These are phyloP conservation scores for Drosophila neocordata DNA, from an alignment of 1,140 invertebrate genomes.

Conservation along the genomic window DNA sequence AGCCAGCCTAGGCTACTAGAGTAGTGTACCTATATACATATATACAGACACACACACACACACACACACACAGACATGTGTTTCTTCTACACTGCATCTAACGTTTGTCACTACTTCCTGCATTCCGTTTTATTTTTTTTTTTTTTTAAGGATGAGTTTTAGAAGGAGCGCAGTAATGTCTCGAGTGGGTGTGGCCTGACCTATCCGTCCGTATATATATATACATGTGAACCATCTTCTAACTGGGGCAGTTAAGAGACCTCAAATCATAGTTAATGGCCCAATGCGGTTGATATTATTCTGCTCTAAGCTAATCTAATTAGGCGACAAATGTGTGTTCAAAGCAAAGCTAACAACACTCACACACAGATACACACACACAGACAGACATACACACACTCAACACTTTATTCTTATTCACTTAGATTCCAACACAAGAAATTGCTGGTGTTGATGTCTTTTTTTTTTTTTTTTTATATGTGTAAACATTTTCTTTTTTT, in stretches of 20 bases:
- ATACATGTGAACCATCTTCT: background rate
- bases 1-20: conserved; percentile 27
- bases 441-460: background rate
- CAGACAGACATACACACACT: background rate
- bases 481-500: conserved; percentile 22
- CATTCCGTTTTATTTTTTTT: no score
- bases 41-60: no score
- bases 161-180: conserved; percentile 4
- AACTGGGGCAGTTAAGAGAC: conserved; percentile 46
- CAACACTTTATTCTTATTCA: conserved; percentile 16
- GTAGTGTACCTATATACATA: no score
- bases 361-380: background rate
- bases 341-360: conserved; percentile 43
- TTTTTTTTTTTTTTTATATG: conserved; percentile 17
- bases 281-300: conserved; percentile 14
- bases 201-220: background rate
- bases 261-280: conserved; percentile 28
- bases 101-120: conserved; percentile 69
- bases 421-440: background rate
- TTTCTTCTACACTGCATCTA: no score
- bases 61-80: no score
- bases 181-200: conserved; percentile 51
- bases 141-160: background rate
- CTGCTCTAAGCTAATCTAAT: conserved; percentile 72
- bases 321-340: conserved; percentile 58